Evolutionary conservation across 2,797 vertebrate species (phyloP).

Genomic region (Pseudochirops corinnae): DNA sequence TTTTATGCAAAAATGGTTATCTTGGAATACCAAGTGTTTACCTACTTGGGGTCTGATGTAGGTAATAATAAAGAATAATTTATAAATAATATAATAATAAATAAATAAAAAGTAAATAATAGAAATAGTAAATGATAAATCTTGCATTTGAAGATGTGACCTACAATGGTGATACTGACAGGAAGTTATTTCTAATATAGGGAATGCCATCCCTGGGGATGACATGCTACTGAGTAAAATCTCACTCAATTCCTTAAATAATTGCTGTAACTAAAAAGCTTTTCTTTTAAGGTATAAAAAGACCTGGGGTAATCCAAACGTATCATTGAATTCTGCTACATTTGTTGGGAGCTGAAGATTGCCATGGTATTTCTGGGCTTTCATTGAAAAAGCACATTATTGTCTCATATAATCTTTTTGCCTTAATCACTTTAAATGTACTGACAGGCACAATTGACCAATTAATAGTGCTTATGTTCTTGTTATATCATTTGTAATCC

Average conservation of each 20-base stretch:
- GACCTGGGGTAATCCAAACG: too few relatives aligned
- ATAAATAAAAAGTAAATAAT: too few relatives aligned
- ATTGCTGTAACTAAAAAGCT: conserved; percentile 44
- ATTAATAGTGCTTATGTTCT: conserved; percentile 80
- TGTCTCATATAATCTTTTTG: conserved; percentile 77
- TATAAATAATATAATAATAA: too few relatives aligned
- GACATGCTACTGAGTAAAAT: conserved; percentile 25
- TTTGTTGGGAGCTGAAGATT: conserved; percentile 19
- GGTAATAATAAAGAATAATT: neutral
- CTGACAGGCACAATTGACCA: conserved; percentile 85
- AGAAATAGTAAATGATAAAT: neutral
- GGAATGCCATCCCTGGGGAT: conserved; percentile 32
- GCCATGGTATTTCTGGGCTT: conserved; percentile 48
- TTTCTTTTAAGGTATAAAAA: conserved; percentile 33
- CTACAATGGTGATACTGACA: conserved; percentile 31
- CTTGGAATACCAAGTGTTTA: neutral
- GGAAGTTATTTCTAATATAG: conserved; percentile 42
- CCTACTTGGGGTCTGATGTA: neutral
- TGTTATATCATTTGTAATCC: conserved; percentile 83
- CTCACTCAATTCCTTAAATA: conserved; percentile 59
- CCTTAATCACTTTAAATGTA: conserved; percentile 82
- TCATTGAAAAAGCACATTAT: conserved; percentile 57
- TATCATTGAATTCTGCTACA: neutral
- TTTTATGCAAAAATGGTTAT: neutral
- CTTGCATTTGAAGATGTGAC: neutral